Conservation (phyloP, 2,797 vertebrate genomes). For the Oreortyx pictus region DNA sequence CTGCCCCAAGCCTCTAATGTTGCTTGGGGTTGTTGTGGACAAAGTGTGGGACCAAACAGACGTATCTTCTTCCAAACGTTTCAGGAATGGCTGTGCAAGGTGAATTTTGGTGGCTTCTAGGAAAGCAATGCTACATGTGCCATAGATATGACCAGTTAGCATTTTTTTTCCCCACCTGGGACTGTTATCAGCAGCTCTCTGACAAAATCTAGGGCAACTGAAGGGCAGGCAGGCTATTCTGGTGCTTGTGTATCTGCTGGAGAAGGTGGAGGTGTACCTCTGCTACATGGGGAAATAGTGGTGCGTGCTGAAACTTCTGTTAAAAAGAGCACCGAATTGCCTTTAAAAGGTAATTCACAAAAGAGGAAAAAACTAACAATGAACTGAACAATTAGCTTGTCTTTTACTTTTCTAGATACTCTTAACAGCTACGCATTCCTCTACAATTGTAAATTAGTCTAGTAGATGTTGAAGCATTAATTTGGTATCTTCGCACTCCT, state of each 20-base stretch:
- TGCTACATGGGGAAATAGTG: not conserved
- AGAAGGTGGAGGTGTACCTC: not conserved
- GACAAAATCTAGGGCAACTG: not conserved
- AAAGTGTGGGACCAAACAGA: not conserved
- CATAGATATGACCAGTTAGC: rapidly evolving
- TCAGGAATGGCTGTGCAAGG: not conserved
- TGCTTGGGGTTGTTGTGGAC: too few relatives aligned
- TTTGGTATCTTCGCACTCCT: not conserved
- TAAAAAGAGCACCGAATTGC: not conserved
- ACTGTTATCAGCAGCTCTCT: not conserved
- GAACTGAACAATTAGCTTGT: not conserved
- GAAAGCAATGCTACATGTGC: not conserved
- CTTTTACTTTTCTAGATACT: not conserved
- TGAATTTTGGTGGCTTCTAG: not conserved
- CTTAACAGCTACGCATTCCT: not conserved
- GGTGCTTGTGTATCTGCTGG: not conserved
- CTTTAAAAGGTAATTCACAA: not conserved
- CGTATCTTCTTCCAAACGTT: not conserved
- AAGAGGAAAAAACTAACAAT: not conserved
- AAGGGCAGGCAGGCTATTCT: not conserved
- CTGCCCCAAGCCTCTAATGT: too few relatives aligned
- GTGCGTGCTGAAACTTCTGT: not conserved
- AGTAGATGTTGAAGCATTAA: not conserved
- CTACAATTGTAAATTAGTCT: not conserved
- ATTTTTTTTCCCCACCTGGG: not conserved